Base-by-base conservation (phyloP, 2,888 invertebrate genomes). In the Glomeris marginata region DNA sequence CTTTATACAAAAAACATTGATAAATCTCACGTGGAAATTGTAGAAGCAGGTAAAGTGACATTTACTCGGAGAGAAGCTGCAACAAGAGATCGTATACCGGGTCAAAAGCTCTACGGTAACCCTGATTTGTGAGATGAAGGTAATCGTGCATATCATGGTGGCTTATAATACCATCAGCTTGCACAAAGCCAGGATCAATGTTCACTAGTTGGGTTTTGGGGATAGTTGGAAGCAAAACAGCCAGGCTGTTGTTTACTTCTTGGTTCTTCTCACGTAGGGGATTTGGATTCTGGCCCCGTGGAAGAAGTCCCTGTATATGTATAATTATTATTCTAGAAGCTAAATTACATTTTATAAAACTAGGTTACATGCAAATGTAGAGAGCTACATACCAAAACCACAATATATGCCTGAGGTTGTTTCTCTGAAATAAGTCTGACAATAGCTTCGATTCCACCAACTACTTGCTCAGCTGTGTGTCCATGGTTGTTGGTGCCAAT, bases 101-200 rank as follows among this genome's bases (percentile, higher is more conserved):
- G 68, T 84, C 84, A 66, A 87, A 86, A 10, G 84, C 81, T 68
- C 88, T 88, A 62, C 78, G 76, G 66, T 86, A 86, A 48, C 90
- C 91, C 45, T 80, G 76, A 68, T 84, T 83, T 1, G 87, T 88
- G 52, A 88, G 74, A 63, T 87, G 81, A 45, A 90, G 75, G 68
- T 87, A 92, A 68, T 92, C 91, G 64, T 84, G 81, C 85, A 92
- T 85, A 64, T 91, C 90, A 62, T 81, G 81, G 63, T 85, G 86
- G 63, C 83, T 84, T 52, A 91, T 87, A 41, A 78, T 77, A 2
- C 85, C 69, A 43, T 83, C 83, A 43, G 74, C 74, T 66, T 83
- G 82, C 49, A 85, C 72, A 57, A 85, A 76, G 43, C 81, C 81
- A 62, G 83, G 80, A 62, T 86, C 86, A 60, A 85, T 80, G 55